phyloP scores from a whole-genome alignment of 2,797 vertebrate genomes.

The Bovichtus variegatus region DNA sequence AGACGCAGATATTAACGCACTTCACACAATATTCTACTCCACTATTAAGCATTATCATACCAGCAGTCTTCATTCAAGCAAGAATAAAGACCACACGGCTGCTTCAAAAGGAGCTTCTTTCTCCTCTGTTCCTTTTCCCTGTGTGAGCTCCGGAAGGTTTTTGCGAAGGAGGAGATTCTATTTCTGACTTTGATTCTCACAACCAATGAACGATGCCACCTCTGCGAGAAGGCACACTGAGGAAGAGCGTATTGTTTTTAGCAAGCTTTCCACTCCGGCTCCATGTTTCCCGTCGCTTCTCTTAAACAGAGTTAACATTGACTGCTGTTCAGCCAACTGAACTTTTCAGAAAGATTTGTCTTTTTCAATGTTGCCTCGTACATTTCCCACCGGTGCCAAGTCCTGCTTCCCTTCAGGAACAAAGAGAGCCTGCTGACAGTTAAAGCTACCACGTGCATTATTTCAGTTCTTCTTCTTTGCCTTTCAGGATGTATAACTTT shows the following conservation, averaged over 20 bases:
- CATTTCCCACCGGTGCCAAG: conserved; percentile 5
- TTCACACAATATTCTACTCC: conserved; percentile 9
- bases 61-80: conserved; percentile 3
- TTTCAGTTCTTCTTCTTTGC: too few relatives aligned
- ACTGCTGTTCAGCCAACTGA: conserved; percentile 22
- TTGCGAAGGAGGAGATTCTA: not conserved
- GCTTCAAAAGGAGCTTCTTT: not conserved
- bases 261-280: not conserved
- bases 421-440: conserved; percentile 1
- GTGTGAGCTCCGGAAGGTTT: conserved; percentile 2
- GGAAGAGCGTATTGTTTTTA: conserved; percentile 7
- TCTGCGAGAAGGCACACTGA: not conserved
- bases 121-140: not conserved
- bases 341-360: conserved; percentile 19
- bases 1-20: conserved; percentile 4
- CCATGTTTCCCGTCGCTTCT: not conserved
- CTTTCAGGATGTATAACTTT: too few relatives aligned
- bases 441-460: not conserved
- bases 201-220: not conserved
- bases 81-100: conserved; percentile 35
- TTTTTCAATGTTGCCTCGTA: not conserved
- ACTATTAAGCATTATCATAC: not conserved
- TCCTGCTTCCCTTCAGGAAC: conserved; percentile 10
- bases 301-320: conserved; percentile 18
- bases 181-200: not conserved